These are phyloP conservation scores for Tachysurus vachellii DNA, from an alignment of 2,113 vertebrate species.

Conservation along the genomic window DNA sequence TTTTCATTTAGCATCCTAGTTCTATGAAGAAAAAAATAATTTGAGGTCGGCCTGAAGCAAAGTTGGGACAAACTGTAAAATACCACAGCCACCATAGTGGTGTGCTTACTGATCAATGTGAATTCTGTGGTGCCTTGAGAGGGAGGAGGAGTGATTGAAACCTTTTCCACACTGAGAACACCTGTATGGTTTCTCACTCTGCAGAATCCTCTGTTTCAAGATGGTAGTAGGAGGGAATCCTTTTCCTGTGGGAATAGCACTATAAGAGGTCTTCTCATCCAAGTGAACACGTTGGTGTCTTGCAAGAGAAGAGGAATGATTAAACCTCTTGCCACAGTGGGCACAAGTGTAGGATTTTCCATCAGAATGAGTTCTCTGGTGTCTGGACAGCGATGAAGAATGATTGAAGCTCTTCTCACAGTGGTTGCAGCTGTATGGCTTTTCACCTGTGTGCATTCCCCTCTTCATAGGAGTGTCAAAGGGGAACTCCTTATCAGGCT, in stretches of 20 bases:
- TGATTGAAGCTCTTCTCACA: slow-evolving; percentile 82
- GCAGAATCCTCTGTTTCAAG: slow-evolving; percentile 70
- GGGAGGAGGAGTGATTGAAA: slow-evolving; percentile 79
- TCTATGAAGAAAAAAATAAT: neutral
- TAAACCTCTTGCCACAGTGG: slow-evolving; percentile 78
- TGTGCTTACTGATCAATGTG: slow-evolving; percentile 69
- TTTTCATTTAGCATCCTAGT: slow-evolving; percentile 16
- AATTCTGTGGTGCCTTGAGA: slow-evolving; percentile 77
- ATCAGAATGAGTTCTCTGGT: slow-evolving; percentile 79
- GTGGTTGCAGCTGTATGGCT: slow-evolving; percentile 80
- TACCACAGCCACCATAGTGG: slow-evolving; percentile 33
- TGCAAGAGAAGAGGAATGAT: slow-evolving; percentile 74
- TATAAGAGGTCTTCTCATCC: slow-evolving; percentile 73
- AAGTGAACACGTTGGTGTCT: slow-evolving; percentile 77
- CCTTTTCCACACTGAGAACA: slow-evolving; percentile 80
- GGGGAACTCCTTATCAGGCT: slow-evolving; percentile 72
- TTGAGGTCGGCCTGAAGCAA: slow-evolving; percentile 52
- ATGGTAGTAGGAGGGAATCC: slow-evolving; percentile 74
- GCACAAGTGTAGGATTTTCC: slow-evolving; percentile 74
- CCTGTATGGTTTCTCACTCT: slow-evolving; percentile 74
- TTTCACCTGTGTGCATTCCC: slow-evolving; percentile 73
- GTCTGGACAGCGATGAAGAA: slow-evolving; percentile 76
- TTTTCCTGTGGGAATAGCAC: slow-evolving; percentile 65
- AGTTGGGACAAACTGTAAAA: slow-evolving; percentile 51
- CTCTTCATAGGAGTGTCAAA: slow-evolving; percentile 70